Evolutionary conservation across 2,888 invertebrate species (phyloP).

Genomic region (Scaptomyza parva): DNA sequence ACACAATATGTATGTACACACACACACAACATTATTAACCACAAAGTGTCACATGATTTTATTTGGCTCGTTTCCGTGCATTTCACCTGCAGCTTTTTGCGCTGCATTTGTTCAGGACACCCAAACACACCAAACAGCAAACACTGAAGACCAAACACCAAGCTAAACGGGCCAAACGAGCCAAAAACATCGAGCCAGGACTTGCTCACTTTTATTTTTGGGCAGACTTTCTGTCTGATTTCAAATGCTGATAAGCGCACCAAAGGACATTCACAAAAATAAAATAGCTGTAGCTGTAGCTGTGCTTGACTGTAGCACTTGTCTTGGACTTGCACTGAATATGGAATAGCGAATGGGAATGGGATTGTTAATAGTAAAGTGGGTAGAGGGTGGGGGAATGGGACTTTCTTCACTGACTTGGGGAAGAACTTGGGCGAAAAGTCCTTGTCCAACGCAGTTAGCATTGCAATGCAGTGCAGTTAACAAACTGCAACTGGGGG

Average conservation of each 20-base stretch:
- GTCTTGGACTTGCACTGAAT: slow-evolving; percentile 56
- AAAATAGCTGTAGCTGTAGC: too few relatives aligned
- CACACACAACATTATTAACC: slow-evolving; percentile 75
- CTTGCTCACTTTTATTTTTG: slow-evolving; percentile 61
- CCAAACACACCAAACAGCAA: too few relatives aligned
- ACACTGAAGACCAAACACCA: too few relatives aligned
- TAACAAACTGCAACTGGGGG: slow-evolving; percentile 77
- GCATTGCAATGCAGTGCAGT: slow-evolving; percentile 78
- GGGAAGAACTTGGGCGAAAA: too few relatives aligned
- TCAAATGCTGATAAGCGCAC: slow-evolving; percentile 70
- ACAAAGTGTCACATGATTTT: slow-evolving; percentile 81
- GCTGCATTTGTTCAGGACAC: slow-evolving; percentile 19
- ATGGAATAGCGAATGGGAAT: slow-evolving; percentile 25
- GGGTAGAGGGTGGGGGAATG: too few relatives aligned
- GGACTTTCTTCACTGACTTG: too few relatives aligned
- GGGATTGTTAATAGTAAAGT: slow-evolving; percentile 13
- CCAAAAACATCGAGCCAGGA: neutral
- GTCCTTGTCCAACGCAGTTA: slow-evolving; percentile 61
- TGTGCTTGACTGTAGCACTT: slow-evolving; percentile 68
- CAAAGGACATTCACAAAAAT: slow-evolving; percentile 75
- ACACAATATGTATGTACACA: slow-evolving; percentile 38
- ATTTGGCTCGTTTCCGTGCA: slow-evolving; percentile 71
- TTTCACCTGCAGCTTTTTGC: slow-evolving; percentile 71
- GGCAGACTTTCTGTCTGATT: slow-evolving; percentile 70
- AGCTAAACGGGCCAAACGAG: too few relatives aligned